Percentiles rank a stretch among this genome's conserved stretches.
Conservation (phyloP, 2,888 invertebrate genomes). For the Diarsia rubi region DNA sequence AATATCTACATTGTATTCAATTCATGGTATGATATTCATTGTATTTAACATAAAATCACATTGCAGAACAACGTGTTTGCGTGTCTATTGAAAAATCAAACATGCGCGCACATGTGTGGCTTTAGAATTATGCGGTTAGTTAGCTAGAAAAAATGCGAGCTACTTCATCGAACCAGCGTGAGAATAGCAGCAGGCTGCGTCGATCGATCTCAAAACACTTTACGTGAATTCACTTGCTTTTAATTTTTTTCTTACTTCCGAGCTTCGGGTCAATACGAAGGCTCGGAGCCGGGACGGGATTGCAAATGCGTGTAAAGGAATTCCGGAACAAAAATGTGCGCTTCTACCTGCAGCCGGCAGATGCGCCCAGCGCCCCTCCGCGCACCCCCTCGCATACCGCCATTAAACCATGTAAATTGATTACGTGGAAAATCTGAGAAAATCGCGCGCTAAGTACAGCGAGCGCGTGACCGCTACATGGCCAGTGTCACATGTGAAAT, state of each 20-base stretch:
- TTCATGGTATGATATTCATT: conserved; percentile 59
- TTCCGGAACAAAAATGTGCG: conserved; percentile 88
- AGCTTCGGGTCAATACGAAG: conserved; percentile 65
- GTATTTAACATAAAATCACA: conserved; percentile 68
- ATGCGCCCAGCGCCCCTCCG: conserved; percentile 71
- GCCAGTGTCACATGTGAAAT: conserved; percentile 77
- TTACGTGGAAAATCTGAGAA: conserved; percentile 89
- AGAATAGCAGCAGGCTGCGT: conserved; percentile 60
- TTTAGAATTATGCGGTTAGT: conserved; percentile 76
- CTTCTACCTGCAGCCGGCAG: conserved; percentile 85
- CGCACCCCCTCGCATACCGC: conserved; percentile 74
- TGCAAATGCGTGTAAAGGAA: conserved; percentile 89
- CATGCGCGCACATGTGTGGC: conserved; percentile 70
- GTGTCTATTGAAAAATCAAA: conserved; percentile 74
- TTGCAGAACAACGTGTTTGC: conserved; percentile 69
- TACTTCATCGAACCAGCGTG: conserved; percentile 65
- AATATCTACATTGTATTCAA: conserved; percentile 61
- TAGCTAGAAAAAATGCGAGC: conserved; percentile 72
- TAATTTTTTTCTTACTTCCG: conserved; percentile 63
- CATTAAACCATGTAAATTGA: conserved; percentile 85
- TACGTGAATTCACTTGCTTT: conserved; percentile 51
- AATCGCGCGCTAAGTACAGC: conserved; percentile 82
- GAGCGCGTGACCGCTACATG: conserved; percentile 76
- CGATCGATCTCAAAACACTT: conserved; percentile 51
- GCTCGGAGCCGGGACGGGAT: conserved; percentile 79